These are phyloP conservation scores for Drosophila orena DNA, from an alignment of 1,140 invertebrate species.

Conservation along the genomic window DNA sequence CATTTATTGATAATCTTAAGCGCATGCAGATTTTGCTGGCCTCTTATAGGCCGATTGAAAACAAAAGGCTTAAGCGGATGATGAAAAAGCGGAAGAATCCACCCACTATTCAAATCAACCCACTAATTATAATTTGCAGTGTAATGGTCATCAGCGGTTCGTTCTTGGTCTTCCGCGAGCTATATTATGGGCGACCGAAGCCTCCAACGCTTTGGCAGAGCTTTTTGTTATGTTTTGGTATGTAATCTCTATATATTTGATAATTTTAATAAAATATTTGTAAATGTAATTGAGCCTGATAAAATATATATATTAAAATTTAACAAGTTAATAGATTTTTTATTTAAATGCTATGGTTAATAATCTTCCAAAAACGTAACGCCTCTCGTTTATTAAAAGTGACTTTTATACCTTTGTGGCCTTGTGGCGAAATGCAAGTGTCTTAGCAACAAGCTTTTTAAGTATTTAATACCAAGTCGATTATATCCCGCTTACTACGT, in stretches of 20 bases:
- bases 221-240: not conserved
- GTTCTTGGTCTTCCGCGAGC: not conserved
- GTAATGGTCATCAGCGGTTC: not conserved
- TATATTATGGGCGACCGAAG: not conserved
- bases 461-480: slow-evolving; percentile 51
- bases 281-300: accelerated
- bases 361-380: too few relatives aligned
- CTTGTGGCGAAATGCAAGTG: not conserved
- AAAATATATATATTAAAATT: not conserved
- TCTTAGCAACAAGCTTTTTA: slow-evolving; percentile 20
- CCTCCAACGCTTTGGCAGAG: not conserved
- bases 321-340: too few relatives aligned
- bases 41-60: too few relatives aligned
- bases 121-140: too few relatives aligned
- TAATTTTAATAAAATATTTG: not conserved
- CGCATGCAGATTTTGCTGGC: too few relatives aligned
- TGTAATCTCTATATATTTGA: too few relatives aligned
- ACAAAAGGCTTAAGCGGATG: too few relatives aligned
- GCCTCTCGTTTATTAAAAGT: too few relatives aligned
- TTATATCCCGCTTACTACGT: slow-evolving; percentile 17
- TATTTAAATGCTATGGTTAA: not conserved
- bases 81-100: too few relatives aligned
- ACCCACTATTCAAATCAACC: too few relatives aligned
- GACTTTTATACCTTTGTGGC: not conserved
- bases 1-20: too few relatives aligned